A percentile compares a stretch with the other conserved stretches of the same genome.
phyloP scores from a whole-genome alignment of 2,797 vertebrate species.

The Cryptoblepharus egeriae region DNA sequence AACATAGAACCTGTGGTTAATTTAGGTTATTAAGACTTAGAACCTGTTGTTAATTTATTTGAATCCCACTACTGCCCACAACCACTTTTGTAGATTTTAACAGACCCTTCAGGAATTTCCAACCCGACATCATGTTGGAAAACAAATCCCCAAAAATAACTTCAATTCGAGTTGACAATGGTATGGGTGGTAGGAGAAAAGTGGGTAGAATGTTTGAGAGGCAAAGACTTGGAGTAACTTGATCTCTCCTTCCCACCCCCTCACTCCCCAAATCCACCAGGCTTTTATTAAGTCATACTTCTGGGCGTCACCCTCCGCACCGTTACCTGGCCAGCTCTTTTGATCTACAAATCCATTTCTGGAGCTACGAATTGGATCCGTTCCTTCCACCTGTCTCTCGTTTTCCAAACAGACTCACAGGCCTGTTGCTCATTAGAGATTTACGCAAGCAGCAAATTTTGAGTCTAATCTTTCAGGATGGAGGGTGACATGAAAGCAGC shows the following conservation, averaged over 20 bases:
- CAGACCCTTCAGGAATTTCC: too few relatives aligned
- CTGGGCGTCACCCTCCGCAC: neutral
- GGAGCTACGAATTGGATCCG: neutral
- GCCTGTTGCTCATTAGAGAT: neutral
- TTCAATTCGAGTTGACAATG: too few relatives aligned
- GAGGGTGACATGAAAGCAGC: constrained; percentile 40
- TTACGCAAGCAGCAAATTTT: neutral
- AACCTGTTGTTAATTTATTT: too few relatives aligned
- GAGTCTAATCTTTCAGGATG: constrained; percentile 35
- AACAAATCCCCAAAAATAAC: too few relatives aligned
- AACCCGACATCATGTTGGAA: too few relatives aligned
- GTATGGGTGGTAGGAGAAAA: too few relatives aligned
- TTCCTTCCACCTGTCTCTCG: neutral
- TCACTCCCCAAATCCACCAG: neutral
- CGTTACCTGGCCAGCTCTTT: neutral
- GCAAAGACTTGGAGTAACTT: neutral
- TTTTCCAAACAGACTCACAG: neutral
- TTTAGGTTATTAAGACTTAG: too few relatives aligned
- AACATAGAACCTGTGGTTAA: too few relatives aligned
- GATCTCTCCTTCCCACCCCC: neutral
- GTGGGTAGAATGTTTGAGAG: neutral
- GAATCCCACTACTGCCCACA: too few relatives aligned
- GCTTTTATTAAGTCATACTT: neutral
- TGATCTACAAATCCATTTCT: neutral
- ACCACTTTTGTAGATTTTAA: too few relatives aligned